Evolutionary conservation across 2,888 invertebrate genomes (phyloP).

Genomic region (Beris morrisii): DNA sequence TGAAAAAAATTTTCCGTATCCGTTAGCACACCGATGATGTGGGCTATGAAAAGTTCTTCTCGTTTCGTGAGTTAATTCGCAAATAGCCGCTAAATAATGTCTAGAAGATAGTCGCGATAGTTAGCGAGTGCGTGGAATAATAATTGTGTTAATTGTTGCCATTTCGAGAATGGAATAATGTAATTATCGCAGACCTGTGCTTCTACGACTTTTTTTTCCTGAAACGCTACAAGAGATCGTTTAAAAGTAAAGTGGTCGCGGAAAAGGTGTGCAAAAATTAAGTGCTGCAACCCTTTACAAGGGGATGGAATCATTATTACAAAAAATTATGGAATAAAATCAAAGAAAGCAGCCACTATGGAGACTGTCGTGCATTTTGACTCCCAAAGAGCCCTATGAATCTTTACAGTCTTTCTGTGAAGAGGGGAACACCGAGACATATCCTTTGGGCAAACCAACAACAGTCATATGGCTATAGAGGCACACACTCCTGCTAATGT

Average conservation of each 20-base stretch:
- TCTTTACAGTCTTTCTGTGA: not conserved
- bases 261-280: too few relatives aligned
- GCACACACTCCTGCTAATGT: not conserved
- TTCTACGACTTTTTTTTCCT: not conserved
- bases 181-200: too few relatives aligned
- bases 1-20: conserved; percentile 45
- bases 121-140: too few relatives aligned
- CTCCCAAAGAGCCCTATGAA: conserved; percentile 8
- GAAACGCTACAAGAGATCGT: too few relatives aligned
- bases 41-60: too few relatives aligned
- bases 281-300: not conserved
- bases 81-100: too few relatives aligned
- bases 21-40: conserved; percentile 17
- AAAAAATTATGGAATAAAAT: not conserved
- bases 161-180: too few relatives aligned
- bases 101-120: too few relatives aligned
- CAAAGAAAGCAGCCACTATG: conserved; percentile 3
- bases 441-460: conserved; percentile 28
- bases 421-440: conserved; percentile 26
- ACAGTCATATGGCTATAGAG: not conserved
- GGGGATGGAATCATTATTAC: not conserved
- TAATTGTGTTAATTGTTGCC: too few relatives aligned
- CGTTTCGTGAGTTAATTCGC: too few relatives aligned
- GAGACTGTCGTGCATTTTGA: conserved; percentile 7
- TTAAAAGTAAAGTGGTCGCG: too few relatives aligned